Evolutionary conservation across 2,113 vertebrate species (phyloP), one percentile per base, ranked within the genome.

Genomic region (Pelodiscus sinensis): DNA sequence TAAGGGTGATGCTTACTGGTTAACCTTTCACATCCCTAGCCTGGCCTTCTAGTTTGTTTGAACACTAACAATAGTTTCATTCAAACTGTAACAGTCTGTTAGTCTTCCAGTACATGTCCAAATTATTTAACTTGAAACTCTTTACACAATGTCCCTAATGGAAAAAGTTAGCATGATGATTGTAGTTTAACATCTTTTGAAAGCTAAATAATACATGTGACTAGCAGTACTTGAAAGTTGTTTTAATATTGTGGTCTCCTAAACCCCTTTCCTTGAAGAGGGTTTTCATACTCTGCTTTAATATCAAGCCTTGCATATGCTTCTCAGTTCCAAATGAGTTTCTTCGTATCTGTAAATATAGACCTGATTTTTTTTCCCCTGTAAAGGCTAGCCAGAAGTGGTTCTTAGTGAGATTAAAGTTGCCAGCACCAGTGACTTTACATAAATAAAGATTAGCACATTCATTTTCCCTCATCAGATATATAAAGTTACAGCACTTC

Each of bases 261-360:
- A 92, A 92, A 65, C 50, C 73, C 22, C 84, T 85, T 85, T 60
- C 93, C 77, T 21, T 19, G 65, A 35, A 68, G 7, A 68, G 31
- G 4, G 10, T 18, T n/a, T n/a, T 88, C 84, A 55, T 44, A 71
- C 25, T 65, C 51, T 50, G 51, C 94, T 92, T 94, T 95, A 89
- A 92, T 83, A 89, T 38, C 35, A 25, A 29, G n/a, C 79, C 84
- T 60, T 90, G 82, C n/a, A 50, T 91, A 71, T 6, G 75, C 27
- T 57, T 22, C 19, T 87, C 79, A 54, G 78, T 93, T 81, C 93
- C 85, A 35, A 13, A 81, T 94, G 92, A 93, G 71, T 16, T 52
- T 54, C 21, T 57, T 87, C 25, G 44, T n/a, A 68, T 77, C 51
- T 84, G 75, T 4, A 95, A 86, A 52, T 86, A 94, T 60, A 91